Evolutionary conservation across 1,140 invertebrate species (phyloP), one percentile per base, ranked within the genome.

Genomic region (Theocolax elegans): DNA sequence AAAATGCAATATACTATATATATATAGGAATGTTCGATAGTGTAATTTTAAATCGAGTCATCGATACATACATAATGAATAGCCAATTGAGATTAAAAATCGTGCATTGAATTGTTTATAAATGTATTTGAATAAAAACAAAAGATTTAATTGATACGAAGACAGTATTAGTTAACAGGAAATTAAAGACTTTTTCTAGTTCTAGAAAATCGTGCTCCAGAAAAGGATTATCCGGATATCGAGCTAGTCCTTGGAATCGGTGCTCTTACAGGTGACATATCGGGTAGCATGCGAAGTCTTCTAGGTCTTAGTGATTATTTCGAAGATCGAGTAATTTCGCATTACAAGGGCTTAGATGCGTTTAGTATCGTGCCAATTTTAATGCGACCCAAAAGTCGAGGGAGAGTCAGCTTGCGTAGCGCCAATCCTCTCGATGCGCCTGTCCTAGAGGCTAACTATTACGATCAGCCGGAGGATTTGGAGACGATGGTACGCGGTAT

Each of bases 371-470:
- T 91, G 23, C 90, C 92, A 0, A 88, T 93, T 21, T 81, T 94
- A 2, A 80, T 95, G 76, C 87, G 91, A 7, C 94, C 94, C 0
- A 90, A 91, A 67, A 95, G 93, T 75, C 83, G 89, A 12, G 94
- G 94, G 1, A 85, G 89, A 54, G 85, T 94, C 4, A 88, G 83
- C 0, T 77, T 96, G 9, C 88, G 87, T 54, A 91, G 88, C 48
- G 81, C 84, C 9, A 89, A 95, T 87, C 95, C 94, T 0, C 86
- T 88, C 0, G 88, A 92, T 31, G 88, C 89, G 82, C 95, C 95
- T 0, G 83, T 88, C 49, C 90, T 97, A 71, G 85, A 93, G 31
- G 90, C 93, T 0, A 95, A 95, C 81, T 95, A 94, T 78, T 92
- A 94, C 75, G 81, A 88, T 15, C 82, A 92, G 72, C 81, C 87